Evolutionary conservation across 2,797 vertebrate species (phyloP).

Genomic region (Enteromius argenteus): DNA sequence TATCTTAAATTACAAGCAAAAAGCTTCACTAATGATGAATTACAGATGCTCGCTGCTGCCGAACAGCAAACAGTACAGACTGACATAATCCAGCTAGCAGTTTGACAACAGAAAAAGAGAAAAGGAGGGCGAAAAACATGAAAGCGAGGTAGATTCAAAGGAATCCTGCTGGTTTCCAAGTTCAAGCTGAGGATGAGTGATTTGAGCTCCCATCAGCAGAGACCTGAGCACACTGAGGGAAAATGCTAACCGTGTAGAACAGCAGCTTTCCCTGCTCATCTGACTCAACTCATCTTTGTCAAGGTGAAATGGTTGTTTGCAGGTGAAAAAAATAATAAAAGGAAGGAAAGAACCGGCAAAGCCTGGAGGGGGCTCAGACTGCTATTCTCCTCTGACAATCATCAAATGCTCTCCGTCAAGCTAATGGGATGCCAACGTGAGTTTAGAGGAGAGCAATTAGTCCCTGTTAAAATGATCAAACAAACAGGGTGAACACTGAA

Average conservation of each 20-base stretch:
- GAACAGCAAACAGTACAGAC: constrained; percentile 19
- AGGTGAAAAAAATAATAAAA: constrained; percentile 37
- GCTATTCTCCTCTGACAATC: constrained; percentile 19
- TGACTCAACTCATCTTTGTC: constrained; percentile 56
- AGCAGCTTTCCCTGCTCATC: constrained; percentile 51
- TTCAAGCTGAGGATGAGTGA: constrained; percentile 56
- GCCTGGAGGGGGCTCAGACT: constrained; percentile 31
- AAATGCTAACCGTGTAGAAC: constrained; percentile 62
- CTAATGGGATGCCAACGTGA: constrained; percentile 47
- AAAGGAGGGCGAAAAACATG: constrained; percentile 31
- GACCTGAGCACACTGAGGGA: constrained; percentile 47
- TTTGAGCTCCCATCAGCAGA: constrained; percentile 55
- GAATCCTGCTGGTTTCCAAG: constrained; percentile 53
- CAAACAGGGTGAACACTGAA: not conserved
- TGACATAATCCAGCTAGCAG: constrained; percentile 27
- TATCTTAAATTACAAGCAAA: constrained; percentile 15
- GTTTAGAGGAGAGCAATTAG: constrained; percentile 51
- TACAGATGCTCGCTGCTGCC: not conserved
- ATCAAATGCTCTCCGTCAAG: constrained; percentile 33
- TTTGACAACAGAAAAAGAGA: constrained; percentile 34
- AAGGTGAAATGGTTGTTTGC: constrained; percentile 57
- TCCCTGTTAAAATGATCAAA: constrained; percentile 45
- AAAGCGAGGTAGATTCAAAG: constrained; percentile 57
- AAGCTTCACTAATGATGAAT: constrained; percentile 32
- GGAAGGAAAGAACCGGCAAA: constrained; percentile 41